Conservation (phyloP, 2,113 vertebrate species). For the Sorex fumeus region DNA sequence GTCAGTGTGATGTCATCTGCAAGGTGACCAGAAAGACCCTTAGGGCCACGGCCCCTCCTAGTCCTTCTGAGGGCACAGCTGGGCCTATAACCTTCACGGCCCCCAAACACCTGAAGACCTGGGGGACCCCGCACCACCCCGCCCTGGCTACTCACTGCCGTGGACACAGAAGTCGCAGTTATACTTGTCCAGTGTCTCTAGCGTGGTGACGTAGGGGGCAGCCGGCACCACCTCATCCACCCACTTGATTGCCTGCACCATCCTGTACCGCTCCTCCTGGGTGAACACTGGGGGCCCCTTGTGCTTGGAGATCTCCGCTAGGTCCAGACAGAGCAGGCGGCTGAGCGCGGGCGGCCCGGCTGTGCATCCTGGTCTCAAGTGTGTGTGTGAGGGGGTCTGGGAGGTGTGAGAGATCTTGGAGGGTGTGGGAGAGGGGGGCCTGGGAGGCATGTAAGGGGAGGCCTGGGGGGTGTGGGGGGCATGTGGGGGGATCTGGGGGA, state of each 20-base stretch:
- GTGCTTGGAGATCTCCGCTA: slow-evolving; percentile 98
- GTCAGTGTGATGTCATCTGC: slow-evolving; percentile 98
- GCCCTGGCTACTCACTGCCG: slow-evolving; percentile 91
- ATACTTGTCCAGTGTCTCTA: slow-evolving; percentile 97
- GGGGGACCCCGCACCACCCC: neutral
- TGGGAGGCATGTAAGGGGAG: no score
- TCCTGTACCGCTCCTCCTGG: slow-evolving; percentile 96
- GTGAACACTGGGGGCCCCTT: slow-evolving; percentile 99
- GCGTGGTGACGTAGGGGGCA: slow-evolving; percentile 97
- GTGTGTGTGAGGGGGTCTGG: neutral
- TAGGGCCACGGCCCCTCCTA: neutral
- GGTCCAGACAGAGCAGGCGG: neutral
- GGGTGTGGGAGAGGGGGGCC: accelerated
- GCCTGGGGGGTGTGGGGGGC: no score
- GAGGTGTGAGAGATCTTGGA: no score
- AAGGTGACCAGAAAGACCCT: neutral
- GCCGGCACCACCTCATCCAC: slow-evolving; percentile 97
- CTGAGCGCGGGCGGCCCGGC: neutral
- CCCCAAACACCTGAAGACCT: neutral
- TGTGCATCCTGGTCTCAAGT: no score
- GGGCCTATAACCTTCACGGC: neutral
- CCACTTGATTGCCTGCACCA: slow-evolving; percentile 99
- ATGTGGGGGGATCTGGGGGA: no score
- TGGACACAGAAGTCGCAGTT: slow-evolving; percentile 98
- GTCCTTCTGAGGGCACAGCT: neutral